Evolutionary conservation across 2,113 vertebrate species (phyloP).

Genomic region (Trematocara unimaculatum): DNA sequence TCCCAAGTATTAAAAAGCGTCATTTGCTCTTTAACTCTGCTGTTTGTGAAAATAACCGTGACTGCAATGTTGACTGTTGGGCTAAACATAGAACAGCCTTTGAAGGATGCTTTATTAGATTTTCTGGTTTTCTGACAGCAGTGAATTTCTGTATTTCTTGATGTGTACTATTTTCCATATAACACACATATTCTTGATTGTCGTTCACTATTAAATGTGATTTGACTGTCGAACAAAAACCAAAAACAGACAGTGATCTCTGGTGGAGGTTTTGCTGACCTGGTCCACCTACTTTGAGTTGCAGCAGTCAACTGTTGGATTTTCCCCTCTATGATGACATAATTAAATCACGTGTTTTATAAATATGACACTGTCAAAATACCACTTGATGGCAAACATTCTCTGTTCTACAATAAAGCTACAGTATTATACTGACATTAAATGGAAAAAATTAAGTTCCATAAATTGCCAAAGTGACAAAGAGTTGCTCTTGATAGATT

Average conservation of each 20-base stretch:
- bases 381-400: neutral
- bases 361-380: neutral
- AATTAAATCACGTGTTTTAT: neutral
- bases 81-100: rapidly evolving
- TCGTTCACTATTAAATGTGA: neutral
- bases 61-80: neutral
- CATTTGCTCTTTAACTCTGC: neutral
- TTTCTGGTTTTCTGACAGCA: neutral
- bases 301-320: neutral
- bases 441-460: neutral
- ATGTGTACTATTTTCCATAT: neutral
- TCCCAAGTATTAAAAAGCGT: neutral
- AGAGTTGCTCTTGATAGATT: neutral
- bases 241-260: rapidly evolving
- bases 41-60: rapidly evolving
- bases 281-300: neutral
- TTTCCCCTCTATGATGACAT: neutral
- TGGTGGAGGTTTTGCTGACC: neutral
- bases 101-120: neutral
- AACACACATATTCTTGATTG: neutral
- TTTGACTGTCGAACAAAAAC: neutral
- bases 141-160: neutral
- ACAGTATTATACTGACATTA: neutral
- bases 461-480: neutral
- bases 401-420: neutral